Evolutionary conservation across 2,888 invertebrate genomes (phyloP).

Genomic region (Nesidiocoris tenuis): DNA sequence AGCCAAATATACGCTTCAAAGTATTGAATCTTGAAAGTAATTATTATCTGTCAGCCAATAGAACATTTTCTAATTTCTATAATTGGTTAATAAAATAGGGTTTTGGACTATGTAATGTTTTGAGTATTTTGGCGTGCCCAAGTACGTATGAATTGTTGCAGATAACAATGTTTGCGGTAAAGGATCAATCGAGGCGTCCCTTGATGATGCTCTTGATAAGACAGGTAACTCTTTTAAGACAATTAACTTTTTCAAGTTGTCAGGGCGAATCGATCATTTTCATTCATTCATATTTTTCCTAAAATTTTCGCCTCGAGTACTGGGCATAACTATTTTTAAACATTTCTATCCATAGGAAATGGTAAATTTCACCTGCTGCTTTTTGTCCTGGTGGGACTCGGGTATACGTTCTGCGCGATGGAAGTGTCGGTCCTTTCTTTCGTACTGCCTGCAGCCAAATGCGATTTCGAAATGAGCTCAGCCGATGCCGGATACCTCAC

Average conservation of each 20-base stretch:
- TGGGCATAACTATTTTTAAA: neutral
- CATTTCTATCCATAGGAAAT: constrained; percentile 68
- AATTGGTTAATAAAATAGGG: too few species aligned
- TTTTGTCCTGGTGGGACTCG: constrained; percentile 73
- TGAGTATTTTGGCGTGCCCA: too few species aligned
- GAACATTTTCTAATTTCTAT: too few species aligned
- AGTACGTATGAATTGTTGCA: too few species aligned
- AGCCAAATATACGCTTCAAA: too few species aligned
- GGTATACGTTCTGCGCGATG: constrained; percentile 79
- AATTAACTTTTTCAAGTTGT: neutral
- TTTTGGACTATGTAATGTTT: too few species aligned
- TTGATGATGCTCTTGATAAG: constrained; percentile 32
- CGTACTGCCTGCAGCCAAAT: constrained; percentile 78
- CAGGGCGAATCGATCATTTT: too few species aligned
- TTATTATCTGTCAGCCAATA: too few species aligned
- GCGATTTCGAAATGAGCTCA: constrained; percentile 77
- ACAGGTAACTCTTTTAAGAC: constrained; percentile 20
- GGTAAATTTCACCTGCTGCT: constrained; percentile 79
- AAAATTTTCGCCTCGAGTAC: neutral
- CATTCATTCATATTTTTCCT: neutral
- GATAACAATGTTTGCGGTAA: neutral
- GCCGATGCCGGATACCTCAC: constrained; percentile 75
- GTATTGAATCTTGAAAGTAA: too few species aligned
- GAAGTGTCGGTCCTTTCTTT: constrained; percentile 79
- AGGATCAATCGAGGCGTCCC: constrained; percentile 17